Evolutionary conservation across 2,797 vertebrate genomes (phyloP).

Genomic region (Selene dorsalis): DNA sequence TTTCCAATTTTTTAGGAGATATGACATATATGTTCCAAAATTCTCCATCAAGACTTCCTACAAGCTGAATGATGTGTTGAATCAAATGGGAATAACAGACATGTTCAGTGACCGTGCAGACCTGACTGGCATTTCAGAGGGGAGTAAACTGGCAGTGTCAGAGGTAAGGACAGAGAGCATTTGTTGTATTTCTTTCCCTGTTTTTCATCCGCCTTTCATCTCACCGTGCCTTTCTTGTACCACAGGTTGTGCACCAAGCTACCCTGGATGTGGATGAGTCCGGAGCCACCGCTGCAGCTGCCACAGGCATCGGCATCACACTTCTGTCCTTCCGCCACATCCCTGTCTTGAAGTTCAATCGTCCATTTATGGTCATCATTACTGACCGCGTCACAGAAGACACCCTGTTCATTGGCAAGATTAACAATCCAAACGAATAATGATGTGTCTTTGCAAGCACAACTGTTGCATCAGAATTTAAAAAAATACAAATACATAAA

Average conservation of each 20-base stretch:
- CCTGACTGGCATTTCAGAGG: conserved; percentile 79
- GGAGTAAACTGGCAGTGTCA: conserved; percentile 66
- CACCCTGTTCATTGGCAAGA: conserved; percentile 80
- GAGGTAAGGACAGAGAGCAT: conserved; percentile 61
- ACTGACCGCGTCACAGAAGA: conserved; percentile 80
- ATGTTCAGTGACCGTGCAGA: conserved; percentile 78
- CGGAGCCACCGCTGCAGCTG: conserved; percentile 86
- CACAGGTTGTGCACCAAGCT: conserved; percentile 88
- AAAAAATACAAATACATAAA: neutral
- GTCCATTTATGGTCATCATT: conserved; percentile 89
- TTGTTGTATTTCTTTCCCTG: neutral
- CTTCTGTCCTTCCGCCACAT: conserved; percentile 65
- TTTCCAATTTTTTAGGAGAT: conserved; percentile 54
- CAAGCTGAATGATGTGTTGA: conserved; percentile 71
- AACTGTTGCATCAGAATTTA: conserved; percentile 5
- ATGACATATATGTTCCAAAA: conserved; percentile 77
- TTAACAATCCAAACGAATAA: conserved; percentile 78
- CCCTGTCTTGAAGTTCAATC: conserved; percentile 83
- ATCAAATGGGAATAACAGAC: conserved; percentile 81
- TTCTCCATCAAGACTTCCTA: conserved; percentile 82
- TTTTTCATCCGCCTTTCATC: neutral
- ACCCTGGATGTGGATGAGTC: conserved; percentile 89
- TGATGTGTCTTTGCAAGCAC: conserved; percentile 9
- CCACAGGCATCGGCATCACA: conserved; percentile 76
- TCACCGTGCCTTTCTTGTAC: conserved; percentile 9